Base-by-base conservation (phyloP, 2,797 vertebrate genomes). In the Gymnothorax javanicus region DNA sequence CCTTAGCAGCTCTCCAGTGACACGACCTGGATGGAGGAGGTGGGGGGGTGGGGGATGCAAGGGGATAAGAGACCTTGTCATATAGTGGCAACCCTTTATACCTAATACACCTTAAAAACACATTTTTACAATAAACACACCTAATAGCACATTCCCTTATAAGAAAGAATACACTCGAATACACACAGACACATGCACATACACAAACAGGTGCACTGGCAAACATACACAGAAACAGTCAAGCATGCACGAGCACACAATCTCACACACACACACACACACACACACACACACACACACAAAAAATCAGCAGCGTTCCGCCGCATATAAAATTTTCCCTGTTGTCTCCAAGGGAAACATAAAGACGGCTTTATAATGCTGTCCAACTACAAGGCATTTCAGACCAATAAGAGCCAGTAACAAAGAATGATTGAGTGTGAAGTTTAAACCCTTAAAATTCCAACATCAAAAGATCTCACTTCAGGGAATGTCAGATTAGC, bases 331-430 rank as follows among this genome's bases (percentile, higher is more conserved):
- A 77, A 52, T 25, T 11, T 11, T 33, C 27, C 2, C 43, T 11
- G 27, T n/a, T 77, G 73, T 50, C 43, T 77, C 73, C 33, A 52
- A 15, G 33, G 43, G 73, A 52, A 12, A 77, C 33, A 11, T 11
- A 50, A 77, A 77, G 43, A 54, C 23, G 54, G 43, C 50, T 52
- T 54, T 52, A 7, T 20, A 79, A 52, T 20, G 23, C 13, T 12
- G 75, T 52, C 69, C 69, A 50, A 79, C 75, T 79, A 54, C 50
- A 23, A 77, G 75, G 8, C 75, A 79, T 54, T 79, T 79, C 50
- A 79, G 43, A 17, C 75, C 75, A 54, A 79, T 54, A 6, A 54
- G 75, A 52, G 50, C 2, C 0, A 79, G 43, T 2, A 54, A 79
- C 50, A 79, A 50, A 3, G 50, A 50, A 52, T 33, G 73, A 50